Evolutionary conservation across 2,797 vertebrate genomes (phyloP).

Genomic region (Lutjanus argentimaculatus): DNA sequence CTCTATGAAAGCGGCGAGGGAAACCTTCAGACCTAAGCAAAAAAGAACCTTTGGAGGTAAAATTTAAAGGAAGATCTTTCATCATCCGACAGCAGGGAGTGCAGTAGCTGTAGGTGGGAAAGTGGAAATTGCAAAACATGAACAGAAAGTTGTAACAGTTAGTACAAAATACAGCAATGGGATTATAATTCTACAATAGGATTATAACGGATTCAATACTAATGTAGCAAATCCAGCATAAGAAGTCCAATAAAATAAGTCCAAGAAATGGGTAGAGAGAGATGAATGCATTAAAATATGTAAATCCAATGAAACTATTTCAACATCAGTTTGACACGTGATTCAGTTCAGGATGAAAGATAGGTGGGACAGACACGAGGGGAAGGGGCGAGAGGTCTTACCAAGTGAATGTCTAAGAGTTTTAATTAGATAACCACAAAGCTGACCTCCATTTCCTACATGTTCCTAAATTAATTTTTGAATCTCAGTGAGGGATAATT

Average conservation of each 20-base stretch:
- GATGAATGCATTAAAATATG: slow-evolving; percentile 35
- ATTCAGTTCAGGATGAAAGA: not conserved
- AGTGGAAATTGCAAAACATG: slow-evolving; percentile 16
- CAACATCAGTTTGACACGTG: slow-evolving; percentile 4
- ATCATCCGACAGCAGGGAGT: not conserved
- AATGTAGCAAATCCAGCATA: slow-evolving; percentile 40
- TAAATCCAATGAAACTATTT: slow-evolving; percentile 22
- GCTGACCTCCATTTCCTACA: not conserved
- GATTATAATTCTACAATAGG: slow-evolving; percentile 52
- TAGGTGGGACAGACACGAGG: not conserved
- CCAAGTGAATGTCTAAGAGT: not conserved
- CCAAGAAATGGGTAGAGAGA: slow-evolving; percentile 2
- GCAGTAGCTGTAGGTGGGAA: slow-evolving; percentile 31
- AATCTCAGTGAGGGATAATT: slow-evolving; percentile 17
- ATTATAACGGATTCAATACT: slow-evolving; percentile 43
- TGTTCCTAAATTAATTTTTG: slow-evolving; percentile 22
- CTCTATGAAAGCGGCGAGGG: not conserved
- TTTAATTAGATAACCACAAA: slow-evolving; percentile 1
- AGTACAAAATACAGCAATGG: slow-evolving; percentile 30
- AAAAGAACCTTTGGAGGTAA: not conserved
- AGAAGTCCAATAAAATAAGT: slow-evolving; percentile 27
- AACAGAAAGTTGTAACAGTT: slow-evolving; percentile 42
- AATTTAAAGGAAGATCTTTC: not conserved
- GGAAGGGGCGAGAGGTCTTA: not conserved
- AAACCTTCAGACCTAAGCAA: no score